Percentiles rank a stretch among this genome's conserved stretches.
Conservation (phyloP, 2,113 vertebrate species). For the Catharus fuscescens region DNA sequence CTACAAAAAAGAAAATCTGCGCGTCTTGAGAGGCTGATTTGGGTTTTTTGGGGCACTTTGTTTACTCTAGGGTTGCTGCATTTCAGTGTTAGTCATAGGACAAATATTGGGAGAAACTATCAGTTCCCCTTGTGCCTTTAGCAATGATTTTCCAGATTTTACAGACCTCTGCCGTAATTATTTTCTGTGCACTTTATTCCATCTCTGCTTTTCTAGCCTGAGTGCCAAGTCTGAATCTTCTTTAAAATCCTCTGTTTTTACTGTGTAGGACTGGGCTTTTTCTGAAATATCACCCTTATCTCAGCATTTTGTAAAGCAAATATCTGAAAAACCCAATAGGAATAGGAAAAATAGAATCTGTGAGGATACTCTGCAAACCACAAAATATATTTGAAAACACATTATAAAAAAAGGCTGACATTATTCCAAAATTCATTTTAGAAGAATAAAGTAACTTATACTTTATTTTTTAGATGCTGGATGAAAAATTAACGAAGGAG, state of each 20-base stretch:
- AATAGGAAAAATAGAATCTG: neutral
- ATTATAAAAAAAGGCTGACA: neutral
- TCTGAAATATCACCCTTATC: neutral
- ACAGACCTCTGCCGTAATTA: neutral
- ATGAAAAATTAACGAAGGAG: constrained; percentile 72
- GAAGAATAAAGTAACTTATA: constrained; percentile 58
- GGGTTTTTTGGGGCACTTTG: neutral
- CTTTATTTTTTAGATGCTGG: constrained; percentile 41
- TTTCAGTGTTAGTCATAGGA: neutral
- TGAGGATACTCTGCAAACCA: neutral
- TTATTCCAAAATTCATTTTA: constrained; percentile 31
- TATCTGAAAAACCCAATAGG: neutral
- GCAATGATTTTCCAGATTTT: neutral
- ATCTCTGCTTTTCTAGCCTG: neutral
- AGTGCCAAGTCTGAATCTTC: neutral
- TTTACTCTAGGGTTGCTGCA: neutral
- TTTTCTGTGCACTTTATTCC: neutral
- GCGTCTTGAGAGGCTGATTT: neutral
- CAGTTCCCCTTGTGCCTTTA: neutral
- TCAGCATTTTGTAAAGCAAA: neutral
- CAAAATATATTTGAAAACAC: neutral
- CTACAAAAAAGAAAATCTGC: neutral
- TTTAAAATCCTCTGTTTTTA: neutral
- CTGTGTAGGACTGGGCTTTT: neutral
- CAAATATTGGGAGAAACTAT: neutral